Conservation (phyloP, 2,797 vertebrate genomes). For the Rallus crepitans region DNA sequence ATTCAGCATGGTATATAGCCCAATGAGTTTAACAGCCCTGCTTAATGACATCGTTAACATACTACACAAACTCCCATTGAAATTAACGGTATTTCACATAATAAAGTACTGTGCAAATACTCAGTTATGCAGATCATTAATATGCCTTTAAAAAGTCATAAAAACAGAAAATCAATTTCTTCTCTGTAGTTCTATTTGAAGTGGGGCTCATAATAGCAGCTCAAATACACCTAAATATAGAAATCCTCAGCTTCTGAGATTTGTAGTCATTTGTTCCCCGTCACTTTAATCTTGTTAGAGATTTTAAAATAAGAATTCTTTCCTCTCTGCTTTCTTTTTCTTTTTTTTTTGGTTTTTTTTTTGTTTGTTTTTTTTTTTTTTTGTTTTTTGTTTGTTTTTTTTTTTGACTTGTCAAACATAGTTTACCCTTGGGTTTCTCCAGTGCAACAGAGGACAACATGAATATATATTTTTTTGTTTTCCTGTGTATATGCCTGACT, state of each 20-base stretch:
- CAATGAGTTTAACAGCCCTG: slow-evolving; percentile 50
- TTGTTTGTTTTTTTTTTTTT: neutral
- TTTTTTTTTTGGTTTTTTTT: neutral
- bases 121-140: slow-evolving; percentile 50
- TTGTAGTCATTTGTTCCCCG: slow-evolving; percentile 2
- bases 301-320: slow-evolving; percentile 24
- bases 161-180: slow-evolving; percentile 31
- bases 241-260: neutral
- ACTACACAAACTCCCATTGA: slow-evolving; percentile 58
- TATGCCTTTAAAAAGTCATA: slow-evolving; percentile 50
- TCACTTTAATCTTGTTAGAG: neutral
- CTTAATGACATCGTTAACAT: slow-evolving; percentile 58
- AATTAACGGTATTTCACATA: slow-evolving; percentile 69
- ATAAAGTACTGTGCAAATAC: slow-evolving; percentile 59
- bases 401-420: neutral
- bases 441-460: neutral
- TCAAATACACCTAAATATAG: neutral
- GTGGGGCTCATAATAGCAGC: neutral
- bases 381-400: too few relatives aligned
- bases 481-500: neutral
- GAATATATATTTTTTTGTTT: neutral
- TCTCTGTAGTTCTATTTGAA: slow-evolving; percentile 39
- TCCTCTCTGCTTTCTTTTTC: neutral
- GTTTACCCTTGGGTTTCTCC: slow-evolving; percentile 1
- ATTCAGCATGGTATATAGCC: slow-evolving; percentile 37